Conservation (phyloP, 2,888 invertebrate genomes). For the Lepidochitona cinerea region DNA sequence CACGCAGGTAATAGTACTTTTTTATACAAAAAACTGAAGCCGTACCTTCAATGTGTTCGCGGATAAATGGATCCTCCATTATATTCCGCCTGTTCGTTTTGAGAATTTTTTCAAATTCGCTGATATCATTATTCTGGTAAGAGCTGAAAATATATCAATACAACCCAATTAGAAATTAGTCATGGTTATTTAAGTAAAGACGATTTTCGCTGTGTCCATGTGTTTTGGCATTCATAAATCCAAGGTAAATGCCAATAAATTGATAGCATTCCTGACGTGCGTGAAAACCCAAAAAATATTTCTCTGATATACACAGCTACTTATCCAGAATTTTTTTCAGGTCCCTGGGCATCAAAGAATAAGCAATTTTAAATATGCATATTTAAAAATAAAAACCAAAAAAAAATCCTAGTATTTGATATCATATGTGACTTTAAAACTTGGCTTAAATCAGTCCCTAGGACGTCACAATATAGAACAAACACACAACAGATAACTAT, state of each 20-base stretch:
- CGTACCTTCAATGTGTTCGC: slow-evolving; percentile 95
- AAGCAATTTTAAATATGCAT: background rate
- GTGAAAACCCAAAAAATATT: background rate
- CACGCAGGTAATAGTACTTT: too few species aligned
- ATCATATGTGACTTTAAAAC: background rate
- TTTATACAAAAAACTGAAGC: slow-evolving; percentile 11
- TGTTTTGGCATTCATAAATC: too few species aligned
- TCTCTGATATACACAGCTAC: too few species aligned
- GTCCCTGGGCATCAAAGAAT: too few species aligned
- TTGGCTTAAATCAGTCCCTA: too few species aligned
- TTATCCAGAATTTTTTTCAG: too few species aligned
- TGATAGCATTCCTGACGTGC: background rate
- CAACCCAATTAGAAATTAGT: too few species aligned
- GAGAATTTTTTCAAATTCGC: slow-evolving; percentile 96
- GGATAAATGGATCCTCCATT: slow-evolving; percentile 99
- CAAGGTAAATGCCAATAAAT: background rate
- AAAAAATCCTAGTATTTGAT: background rate
- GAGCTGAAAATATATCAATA: too few species aligned
- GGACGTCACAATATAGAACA: too few species aligned
- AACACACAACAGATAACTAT: too few species aligned
- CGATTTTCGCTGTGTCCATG: too few species aligned
- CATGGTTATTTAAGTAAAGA: too few species aligned
- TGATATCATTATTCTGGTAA: slow-evolving; percentile 98
- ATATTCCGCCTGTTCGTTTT: slow-evolving; percentile 94
- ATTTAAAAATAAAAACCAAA: background rate